Evolutionary conservation across 1,140 invertebrate genomes (phyloP).

Genomic region (Pygmarrhopalites habei): DNA sequence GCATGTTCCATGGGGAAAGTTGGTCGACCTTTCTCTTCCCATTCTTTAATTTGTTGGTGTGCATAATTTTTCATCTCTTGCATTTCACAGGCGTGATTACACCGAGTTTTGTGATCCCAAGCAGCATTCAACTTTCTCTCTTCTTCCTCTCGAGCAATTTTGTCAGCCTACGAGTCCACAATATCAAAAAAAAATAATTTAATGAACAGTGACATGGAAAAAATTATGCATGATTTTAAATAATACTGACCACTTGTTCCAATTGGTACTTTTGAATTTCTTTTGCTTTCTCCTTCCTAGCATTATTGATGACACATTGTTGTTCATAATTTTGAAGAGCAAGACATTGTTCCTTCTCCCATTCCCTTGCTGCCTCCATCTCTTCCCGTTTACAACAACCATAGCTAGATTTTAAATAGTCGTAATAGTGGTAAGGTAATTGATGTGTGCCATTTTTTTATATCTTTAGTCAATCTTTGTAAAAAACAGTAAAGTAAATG

Average conservation of each 20-base stretch:
- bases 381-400: not conserved
- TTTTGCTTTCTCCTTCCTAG: not conserved
- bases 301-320: not conserved
- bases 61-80: conserved; percentile 1
- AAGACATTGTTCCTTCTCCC: not conserved
- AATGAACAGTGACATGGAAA: no score
- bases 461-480: no score
- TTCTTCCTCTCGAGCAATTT: not conserved
- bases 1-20: conserved; percentile 1
- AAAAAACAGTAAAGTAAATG: no score
- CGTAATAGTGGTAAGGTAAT: no score
- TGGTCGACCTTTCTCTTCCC: not conserved
- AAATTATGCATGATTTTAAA: no score
- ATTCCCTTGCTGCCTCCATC: not conserved
- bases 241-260: conserved; percentile 2
- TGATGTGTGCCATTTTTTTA: no score
- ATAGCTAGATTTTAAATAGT: no score
- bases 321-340: not conserved
- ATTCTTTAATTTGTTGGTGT: not conserved
- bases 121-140: conserved; percentile 1
- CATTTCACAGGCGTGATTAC: conserved; percentile 1
- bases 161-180: not conserved
- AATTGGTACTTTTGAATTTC: conserved; percentile 2
- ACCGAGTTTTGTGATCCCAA: not conserved
- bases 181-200: no score